Conservation (phyloP, 2,888 invertebrate species). For the Marronus borbonicus region DNA sequence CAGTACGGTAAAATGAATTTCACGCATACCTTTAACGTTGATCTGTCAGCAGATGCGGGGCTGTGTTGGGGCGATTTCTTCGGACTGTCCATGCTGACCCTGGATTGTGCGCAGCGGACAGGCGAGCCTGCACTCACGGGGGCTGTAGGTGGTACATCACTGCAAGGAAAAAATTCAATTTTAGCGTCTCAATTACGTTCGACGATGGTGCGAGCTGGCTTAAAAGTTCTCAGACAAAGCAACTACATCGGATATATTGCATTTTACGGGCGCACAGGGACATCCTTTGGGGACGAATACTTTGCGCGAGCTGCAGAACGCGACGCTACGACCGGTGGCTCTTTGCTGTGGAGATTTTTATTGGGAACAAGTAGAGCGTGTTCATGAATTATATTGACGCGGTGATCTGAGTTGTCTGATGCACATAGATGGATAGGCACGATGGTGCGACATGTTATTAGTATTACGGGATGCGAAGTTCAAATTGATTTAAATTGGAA, state of each 20-base stretch:
- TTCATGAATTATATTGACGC: conserved; percentile 46
- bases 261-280: conserved; percentile 5
- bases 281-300: not conserved
- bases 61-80: conserved; percentile 74
- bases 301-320: not conserved
- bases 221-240: not conserved
- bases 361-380: conserved; percentile 44
- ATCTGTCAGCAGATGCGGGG: conserved; percentile 73
- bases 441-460: conserved; percentile 23
- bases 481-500: conserved; percentile 45
- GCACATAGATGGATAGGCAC: conserved; percentile 26
- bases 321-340: conserved; percentile 17
- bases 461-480: conserved; percentile 36
- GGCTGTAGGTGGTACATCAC: conserved; percentile 77
- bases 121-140: conserved; percentile 75
- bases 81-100: conserved; percentile 75
- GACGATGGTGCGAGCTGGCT: not conserved
- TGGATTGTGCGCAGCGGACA: conserved; percentile 70
- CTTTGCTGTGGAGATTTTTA: conserved; percentile 26
- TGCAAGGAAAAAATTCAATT: conserved; percentile 69
- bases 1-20: not conserved
- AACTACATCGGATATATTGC: conserved; percentile 1
- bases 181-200: conserved; percentile 23
- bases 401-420: conserved; percentile 40
- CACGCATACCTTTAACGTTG: conserved; percentile 66